Evolutionary conservation across 2,888 invertebrate species (phyloP).

Genomic region (Drosophila limbata): DNA sequence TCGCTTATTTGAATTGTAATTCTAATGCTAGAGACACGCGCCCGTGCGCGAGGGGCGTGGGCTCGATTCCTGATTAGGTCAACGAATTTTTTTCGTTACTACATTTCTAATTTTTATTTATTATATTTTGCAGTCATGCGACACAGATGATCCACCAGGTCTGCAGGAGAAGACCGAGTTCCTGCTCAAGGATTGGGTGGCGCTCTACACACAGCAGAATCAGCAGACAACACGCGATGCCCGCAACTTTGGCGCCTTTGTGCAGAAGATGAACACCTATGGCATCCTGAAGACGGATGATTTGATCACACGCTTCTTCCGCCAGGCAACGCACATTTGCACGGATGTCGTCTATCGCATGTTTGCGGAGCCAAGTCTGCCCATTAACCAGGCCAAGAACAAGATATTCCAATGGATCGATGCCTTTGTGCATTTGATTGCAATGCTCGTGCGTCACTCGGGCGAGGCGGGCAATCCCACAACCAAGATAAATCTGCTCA

Average conservation of each 20-base stretch:
- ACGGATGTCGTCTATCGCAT: conserved; percentile 96
- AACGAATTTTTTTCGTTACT: too few relatives aligned
- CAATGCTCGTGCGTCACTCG: conserved; percentile 96
- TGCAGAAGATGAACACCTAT: conserved; percentile 98
- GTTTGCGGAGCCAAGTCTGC: conserved; percentile 90
- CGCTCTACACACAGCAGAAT: conserved; percentile 91
- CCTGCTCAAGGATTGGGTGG: conserved; percentile 97
- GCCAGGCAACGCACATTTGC: conserved; percentile 98
- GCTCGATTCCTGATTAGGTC: too few relatives aligned
- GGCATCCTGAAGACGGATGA: conserved; percentile 99
- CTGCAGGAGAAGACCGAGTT: conserved; percentile 97
- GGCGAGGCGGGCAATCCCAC: conserved; percentile 94
- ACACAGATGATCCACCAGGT: conserved; percentile 97
- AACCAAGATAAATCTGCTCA: conserved; percentile 97
- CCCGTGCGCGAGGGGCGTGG: too few relatives aligned
- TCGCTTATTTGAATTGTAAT: too few relatives aligned
- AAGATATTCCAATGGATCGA: conserved; percentile 98
- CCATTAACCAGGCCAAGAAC: conserved; percentile 90
- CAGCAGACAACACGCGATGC: conserved; percentile 89
- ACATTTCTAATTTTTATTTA: too few relatives aligned
- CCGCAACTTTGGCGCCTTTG: conserved; percentile 96
- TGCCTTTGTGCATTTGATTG: conserved; percentile 96
- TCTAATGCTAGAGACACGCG: too few relatives aligned
- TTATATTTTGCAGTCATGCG: conserved; percentile 87
- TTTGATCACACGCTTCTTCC: conserved; percentile 97